Percentiles rank a stretch among this genome's conserved stretches.
Conservation (phyloP, 2,113 vertebrate genomes). For the Dromas ardeola region DNA sequence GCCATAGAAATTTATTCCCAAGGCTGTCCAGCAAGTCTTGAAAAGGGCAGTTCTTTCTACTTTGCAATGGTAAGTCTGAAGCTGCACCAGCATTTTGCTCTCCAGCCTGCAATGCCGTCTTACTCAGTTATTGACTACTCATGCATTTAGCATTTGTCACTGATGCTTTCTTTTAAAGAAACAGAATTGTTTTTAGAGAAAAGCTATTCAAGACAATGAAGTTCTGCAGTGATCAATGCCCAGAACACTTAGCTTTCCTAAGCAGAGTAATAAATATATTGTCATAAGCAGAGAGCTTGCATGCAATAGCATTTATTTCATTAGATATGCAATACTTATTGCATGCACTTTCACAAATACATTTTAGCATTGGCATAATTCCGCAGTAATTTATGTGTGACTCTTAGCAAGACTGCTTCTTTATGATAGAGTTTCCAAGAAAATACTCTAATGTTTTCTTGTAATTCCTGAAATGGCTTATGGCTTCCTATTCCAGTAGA, state of each 20-base stretch:
- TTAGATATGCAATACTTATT: constrained; percentile 57
- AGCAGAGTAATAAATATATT: constrained; percentile 59
- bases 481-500: constrained; percentile 34
- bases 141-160: constrained; percentile 19
- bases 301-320: constrained; percentile 54
- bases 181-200: constrained; percentile 9
- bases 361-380: constrained; percentile 51
- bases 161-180: constrained; percentile 52
- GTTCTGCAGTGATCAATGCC: constrained; percentile 50
- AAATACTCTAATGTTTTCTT: constrained; percentile 51
- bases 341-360: constrained; percentile 45
- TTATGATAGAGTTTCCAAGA: constrained; percentile 54
- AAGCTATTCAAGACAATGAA: constrained; percentile 59
- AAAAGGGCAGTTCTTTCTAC: neutral
- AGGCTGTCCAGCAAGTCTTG: neutral
- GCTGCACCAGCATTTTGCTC: neutral
- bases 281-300: constrained; percentile 1
- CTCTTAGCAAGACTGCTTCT: constrained; percentile 34
- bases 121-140: neutral
- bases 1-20: neutral
- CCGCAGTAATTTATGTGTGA: constrained; percentile 48
- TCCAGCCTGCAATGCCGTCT: neutral
- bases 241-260: constrained; percentile 50
- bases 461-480: constrained; percentile 49
- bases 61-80: neutral